These are phyloP conservation scores for Menura novaehollandiae DNA, from an alignment of 2,113 vertebrate species.

Conservation along the genomic window DNA sequence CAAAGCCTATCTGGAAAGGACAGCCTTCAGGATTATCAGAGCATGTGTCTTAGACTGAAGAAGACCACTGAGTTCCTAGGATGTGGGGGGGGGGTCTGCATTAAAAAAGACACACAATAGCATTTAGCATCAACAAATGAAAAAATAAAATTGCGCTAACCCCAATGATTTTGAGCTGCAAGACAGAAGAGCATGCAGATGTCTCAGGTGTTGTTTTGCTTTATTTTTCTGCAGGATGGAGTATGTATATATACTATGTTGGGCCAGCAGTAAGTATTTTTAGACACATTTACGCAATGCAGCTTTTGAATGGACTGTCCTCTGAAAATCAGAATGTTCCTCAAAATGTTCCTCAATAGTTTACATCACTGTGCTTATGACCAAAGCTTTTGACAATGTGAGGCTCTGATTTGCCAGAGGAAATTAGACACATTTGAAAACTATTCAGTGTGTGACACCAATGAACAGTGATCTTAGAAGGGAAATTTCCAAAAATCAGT, in stretches of 20 bases:
- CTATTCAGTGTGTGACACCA: neutral
- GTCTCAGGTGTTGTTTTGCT: neutral
- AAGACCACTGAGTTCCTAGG: neutral
- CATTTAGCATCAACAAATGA: neutral
- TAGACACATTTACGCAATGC: neutral
- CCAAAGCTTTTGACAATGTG: neutral
- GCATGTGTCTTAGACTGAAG: neutral
- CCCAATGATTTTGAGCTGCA: neutral
- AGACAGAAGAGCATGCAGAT: neutral
- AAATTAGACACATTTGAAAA: neutral
- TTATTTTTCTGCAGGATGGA: neutral
- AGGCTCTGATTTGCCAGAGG: neutral
- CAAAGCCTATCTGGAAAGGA: neutral
- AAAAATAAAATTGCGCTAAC: neutral
- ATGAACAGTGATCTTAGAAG: neutral
- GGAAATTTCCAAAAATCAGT: neutral
- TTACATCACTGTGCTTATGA: neutral
- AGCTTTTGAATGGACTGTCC: neutral
- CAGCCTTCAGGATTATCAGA: neutral
- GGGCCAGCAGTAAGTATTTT: neutral
- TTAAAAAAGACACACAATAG: neutral
- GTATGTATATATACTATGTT: neutral
- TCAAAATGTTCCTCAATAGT: neutral
- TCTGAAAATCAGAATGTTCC: neutral
- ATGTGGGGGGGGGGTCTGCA: fast-evolving